These are phyloP conservation scores for Antechinus flavipes DNA, from an alignment of 2,113 vertebrate species.

Conservation along the genomic window DNA sequence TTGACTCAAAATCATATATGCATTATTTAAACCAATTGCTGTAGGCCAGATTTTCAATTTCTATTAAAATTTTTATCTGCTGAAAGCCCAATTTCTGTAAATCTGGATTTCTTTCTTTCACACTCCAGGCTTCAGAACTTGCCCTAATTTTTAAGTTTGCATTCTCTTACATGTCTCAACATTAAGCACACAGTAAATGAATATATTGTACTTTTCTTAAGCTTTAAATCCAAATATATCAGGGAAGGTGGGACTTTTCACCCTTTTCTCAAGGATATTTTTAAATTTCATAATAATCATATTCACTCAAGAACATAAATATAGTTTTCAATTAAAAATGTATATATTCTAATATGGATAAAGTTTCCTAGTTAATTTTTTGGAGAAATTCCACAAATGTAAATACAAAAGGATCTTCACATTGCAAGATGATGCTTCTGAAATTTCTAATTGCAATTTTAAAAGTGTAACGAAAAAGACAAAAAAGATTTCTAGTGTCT, in stretches of 20 bases:
- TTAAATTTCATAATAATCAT: neutral
- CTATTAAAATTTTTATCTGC: neutral
- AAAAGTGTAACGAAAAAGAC: neutral
- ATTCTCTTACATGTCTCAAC: neutral
- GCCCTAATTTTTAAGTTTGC: neutral
- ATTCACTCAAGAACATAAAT: neutral
- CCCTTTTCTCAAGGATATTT: neutral
- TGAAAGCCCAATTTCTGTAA: neutral
- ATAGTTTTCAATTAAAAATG: neutral
- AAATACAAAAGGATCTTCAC: neutral
- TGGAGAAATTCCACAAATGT: neutral
- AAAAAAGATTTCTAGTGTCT: neutral
- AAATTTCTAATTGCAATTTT: neutral
- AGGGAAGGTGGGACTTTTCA: neutral
- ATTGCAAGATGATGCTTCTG: neutral
- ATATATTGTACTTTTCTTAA: neutral
- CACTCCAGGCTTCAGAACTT: neutral
- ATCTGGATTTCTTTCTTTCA: neutral
- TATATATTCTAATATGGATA: neutral
- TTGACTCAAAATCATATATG: neutral
- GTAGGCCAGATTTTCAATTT: neutral
- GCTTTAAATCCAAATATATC: neutral
- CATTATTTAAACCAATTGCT: neutral
- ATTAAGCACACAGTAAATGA: neutral
- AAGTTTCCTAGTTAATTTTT: neutral